Conservation (phyloP, 2,888 invertebrate species). For the Dynastes grantii region DNA sequence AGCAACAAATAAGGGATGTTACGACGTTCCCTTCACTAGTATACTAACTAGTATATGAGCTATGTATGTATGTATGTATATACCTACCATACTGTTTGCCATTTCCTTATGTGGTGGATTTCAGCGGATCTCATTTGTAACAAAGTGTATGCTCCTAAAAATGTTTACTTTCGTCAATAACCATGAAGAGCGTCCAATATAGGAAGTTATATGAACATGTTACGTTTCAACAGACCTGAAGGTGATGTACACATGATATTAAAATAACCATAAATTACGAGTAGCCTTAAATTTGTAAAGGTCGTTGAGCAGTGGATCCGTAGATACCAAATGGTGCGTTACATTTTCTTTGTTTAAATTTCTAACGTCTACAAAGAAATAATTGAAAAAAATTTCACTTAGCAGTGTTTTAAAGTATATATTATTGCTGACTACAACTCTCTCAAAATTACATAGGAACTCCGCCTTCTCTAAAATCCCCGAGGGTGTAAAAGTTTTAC, state of each 20-base stretch:
- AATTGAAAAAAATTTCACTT: no score
- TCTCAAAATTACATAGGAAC: background rate
- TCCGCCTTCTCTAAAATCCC: slow-evolving; percentile 8
- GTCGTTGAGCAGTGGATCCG: no score
- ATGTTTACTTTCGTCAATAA: slow-evolving; percentile 13
- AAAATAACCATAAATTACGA: background rate
- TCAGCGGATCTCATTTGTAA: background rate
- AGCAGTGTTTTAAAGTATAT: background rate
- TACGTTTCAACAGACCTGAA: background rate
- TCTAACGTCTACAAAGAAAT: slow-evolving; percentile 18
- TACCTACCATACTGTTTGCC: no score
- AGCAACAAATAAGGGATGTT: no score
- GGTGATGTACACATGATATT: no score
- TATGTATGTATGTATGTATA: no score
- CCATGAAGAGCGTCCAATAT: background rate
- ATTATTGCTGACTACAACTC: slow-evolving; percentile 23
- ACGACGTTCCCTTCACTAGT: no score
- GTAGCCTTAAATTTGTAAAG: no score
- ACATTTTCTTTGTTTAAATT: no score
- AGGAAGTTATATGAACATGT: background rate
- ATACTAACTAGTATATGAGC: no score
- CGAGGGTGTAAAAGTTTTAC: slow-evolving; percentile 7
- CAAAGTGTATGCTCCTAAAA: background rate
- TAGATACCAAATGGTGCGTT: no score
- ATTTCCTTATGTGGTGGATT: background rate